These are phyloP conservation scores for Sceloporus undulatus DNA, from an alignment of 2,113 vertebrate species.

Conservation along the genomic window DNA sequence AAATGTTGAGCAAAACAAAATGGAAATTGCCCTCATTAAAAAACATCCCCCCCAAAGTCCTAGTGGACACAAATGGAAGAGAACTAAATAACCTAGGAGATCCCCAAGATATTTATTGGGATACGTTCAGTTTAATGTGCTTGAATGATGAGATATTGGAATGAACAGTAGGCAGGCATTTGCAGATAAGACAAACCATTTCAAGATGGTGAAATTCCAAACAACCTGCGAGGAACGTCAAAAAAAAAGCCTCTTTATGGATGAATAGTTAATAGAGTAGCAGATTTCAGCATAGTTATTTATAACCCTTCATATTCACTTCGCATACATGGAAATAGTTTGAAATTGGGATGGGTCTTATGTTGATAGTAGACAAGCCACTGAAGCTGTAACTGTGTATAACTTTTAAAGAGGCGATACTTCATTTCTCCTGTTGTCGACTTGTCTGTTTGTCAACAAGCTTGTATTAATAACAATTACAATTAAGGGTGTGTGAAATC, in stretches of 20 bases:
- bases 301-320: background rate
- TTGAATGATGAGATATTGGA: background rate
- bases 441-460: background rate
- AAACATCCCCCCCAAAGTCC: too few relatives aligned
- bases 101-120: background rate
- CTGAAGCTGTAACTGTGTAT: background rate
- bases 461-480: background rate
- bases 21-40: too few relatives aligned
- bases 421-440: background rate
- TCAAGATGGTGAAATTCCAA: background rate
- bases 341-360: background rate
- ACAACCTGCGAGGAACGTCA: background rate
- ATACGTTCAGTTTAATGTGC: background rate
- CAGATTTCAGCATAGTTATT: background rate
- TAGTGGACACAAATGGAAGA: too few relatives aligned
- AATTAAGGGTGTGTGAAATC: background rate
- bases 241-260: background rate
- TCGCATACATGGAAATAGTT: background rate
- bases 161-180: background rate
- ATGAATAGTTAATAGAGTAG: background rate
- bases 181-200: background rate
- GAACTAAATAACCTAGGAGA: too few relatives aligned
- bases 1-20: background rate
- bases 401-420: background rate
- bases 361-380: background rate